Evolutionary conservation across 2,888 invertebrate genomes (phyloP), one percentile per base, ranked within the genome.

Genomic region (Acronicta alni): DNA sequence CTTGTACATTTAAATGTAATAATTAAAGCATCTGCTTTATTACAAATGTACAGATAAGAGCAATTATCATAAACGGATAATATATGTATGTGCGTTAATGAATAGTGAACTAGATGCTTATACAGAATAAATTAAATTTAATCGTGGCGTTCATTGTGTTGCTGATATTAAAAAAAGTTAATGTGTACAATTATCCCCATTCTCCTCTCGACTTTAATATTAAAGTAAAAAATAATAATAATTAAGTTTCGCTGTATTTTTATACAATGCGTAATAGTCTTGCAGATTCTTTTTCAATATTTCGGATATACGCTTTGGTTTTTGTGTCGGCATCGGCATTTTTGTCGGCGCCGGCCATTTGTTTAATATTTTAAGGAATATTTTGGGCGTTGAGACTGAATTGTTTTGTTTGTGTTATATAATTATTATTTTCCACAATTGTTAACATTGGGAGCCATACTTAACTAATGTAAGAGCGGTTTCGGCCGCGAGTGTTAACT

Each of bases 371-470:
- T 90, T 92, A 77, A 76, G 76, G 70, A 68, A 77, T 77, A 77
- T 77, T 86, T 93, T 89, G 88, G 91, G 89, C 89, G 93, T 93
- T 93, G 93, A 93, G 94, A 94, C 93, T 94, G 94, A 93, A 87
- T 93, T 93, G 92, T 93, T 93, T 93, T 93, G 93, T 93, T 93
- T 92, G 89, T 92, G 91, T 93, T 93, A 90, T 92, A 89, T 89
- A 71, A 77, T 77, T 87, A 92, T 92, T 92, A 92, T 92, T 92
- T 92, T 88, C 87, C 88, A 85, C 77, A 68, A 75, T 78, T 78
- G 77, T 79, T 79, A 79, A 78, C 77, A 78, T 78, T 78, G 72
- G 70, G 77, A 82, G 83, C 83, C 83, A 85, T 83, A 77, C 72
- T 72, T 76, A 81, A 81, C 77, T 85, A 81, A 80, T 82, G 74